Percentiles rank a stretch among this genome's conserved stretches.
These are phyloP conservation scores for Tetragonula carbonaria DNA, from an alignment of 2,888 invertebrate genomes.

Conservation along the genomic window DNA sequence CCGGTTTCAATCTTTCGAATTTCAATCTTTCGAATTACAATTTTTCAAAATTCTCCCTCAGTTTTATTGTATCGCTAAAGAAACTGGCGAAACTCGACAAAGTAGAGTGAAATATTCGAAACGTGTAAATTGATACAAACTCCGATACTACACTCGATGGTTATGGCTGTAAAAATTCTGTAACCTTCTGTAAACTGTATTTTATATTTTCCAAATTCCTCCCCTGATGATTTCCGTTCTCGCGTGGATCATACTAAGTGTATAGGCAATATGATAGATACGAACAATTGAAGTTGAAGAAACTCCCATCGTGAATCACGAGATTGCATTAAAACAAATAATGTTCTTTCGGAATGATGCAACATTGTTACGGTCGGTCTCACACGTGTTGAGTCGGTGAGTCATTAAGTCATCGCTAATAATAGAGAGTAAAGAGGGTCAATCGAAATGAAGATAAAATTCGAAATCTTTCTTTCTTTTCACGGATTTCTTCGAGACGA, in stretches of 20 bases:
- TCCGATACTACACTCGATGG: too few species aligned
- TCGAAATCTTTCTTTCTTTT: neutral
- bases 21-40: too few species aligned
- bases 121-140: too few species aligned
- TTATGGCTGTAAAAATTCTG: too few species aligned
- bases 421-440: conserved; percentile 16
- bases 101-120: too few species aligned
- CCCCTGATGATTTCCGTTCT: too few species aligned
- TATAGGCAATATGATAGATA: neutral
- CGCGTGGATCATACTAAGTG: neutral
- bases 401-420: conserved; percentile 33
- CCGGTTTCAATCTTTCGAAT: too few species aligned
- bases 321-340: neutral
- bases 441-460: neutral
- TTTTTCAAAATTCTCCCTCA: too few species aligned
- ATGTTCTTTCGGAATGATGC: conserved; percentile 13
- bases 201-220: too few species aligned
- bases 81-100: too few species aligned
- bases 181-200: too few species aligned
- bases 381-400: neutral
- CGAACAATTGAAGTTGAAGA: neutral
- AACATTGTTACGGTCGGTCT: conserved; percentile 13
- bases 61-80: too few species aligned
- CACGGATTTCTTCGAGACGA: neutral
- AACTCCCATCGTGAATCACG: neutral